Conservation (phyloP, 2,888 invertebrate genomes). For the Acrobasis repandana region DNA sequence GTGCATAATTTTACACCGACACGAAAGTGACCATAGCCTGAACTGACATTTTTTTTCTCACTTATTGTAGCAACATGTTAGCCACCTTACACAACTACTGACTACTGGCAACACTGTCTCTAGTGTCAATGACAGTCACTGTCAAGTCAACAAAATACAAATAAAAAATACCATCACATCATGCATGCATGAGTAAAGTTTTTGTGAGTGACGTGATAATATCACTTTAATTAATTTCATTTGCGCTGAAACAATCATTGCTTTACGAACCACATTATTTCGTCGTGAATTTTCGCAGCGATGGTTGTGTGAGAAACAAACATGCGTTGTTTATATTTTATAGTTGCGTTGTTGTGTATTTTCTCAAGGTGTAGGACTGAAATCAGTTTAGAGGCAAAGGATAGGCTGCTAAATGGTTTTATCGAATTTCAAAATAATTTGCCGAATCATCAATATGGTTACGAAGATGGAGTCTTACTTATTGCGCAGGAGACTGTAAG, state of each 20-base stretch:
- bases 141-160: too few relatives aligned
- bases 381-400: conserved; percentile 49
- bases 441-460: conserved; percentile 66
- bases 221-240: too few relatives aligned
- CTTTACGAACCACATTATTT: conserved; percentile 34
- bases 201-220: too few relatives aligned
- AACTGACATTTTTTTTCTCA: too few relatives aligned
- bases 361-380: conserved; percentile 39
- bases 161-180: too few relatives aligned
- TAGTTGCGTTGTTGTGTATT: conserved; percentile 38
- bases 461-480: conserved; percentile 69
- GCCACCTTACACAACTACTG: too few relatives aligned
- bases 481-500: conserved; percentile 75
- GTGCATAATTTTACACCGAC: too few relatives aligned
- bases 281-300: conserved; percentile 36
- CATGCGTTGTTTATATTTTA: conserved; percentile 52
- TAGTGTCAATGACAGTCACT: too few relatives aligned
- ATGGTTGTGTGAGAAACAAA: conserved; percentile 51
- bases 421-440: conserved; percentile 74
- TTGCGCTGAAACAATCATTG: neutral
- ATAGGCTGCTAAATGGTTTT: conserved; percentile 61
- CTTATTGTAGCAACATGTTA: too few relatives aligned
- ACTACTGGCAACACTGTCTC: too few relatives aligned
- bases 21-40: too few relatives aligned
- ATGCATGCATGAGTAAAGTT: too few relatives aligned